Base-by-base conservation (phyloP, 2,113 vertebrate genomes). In the Telmatochromis sp. region DNA sequence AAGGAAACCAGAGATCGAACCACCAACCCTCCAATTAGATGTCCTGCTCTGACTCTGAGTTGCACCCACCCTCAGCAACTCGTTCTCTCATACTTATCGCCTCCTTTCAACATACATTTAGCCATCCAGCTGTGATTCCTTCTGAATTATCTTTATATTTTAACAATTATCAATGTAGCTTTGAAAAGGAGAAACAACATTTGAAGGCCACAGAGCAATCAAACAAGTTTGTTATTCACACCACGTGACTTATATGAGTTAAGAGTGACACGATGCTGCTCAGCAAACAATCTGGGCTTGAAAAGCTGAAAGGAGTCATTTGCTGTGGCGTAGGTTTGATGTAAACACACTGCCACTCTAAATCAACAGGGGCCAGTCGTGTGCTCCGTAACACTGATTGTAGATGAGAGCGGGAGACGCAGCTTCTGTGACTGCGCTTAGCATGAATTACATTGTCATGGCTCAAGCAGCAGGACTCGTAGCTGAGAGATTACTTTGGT, bases 381-480 rank as follows among this genome's bases (percentile, higher is more conserved):
- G 45, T 23, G 63, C 47, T 23, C 42, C 2, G 9, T 78, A 50
- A 78, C 71, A 50, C 71, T n/a, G 71, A 78, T 50, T 31, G 45
- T 78, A 50, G 71, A 78, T 78, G 71, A 78, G 45, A 50, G 45
- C 45, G 5, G 4, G 26, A 78, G 45, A 78, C 8, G 4, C 51
- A 55, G 50, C 33, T 54, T 80, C 79, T 55, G 65, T 55, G 83
- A 71, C 90, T 94, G 85, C 81, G 87, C 85, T 95, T 93, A 89
- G 85, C 92, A 93, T 93, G 93, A 94, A 95, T 94, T 91, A 92
- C 26, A 82, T 89, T 90, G 89, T 93, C 93, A 89, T 89, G 89
- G 85, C 83, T 86, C 55, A 50, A 89, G 89, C 85, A 89, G 87
- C 45, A 81, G 82, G 85, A 83, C 81, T 92, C 85, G 71, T 91